Conservation (phyloP, 1,140 invertebrate species). For the Cydia strobilella region DNA sequence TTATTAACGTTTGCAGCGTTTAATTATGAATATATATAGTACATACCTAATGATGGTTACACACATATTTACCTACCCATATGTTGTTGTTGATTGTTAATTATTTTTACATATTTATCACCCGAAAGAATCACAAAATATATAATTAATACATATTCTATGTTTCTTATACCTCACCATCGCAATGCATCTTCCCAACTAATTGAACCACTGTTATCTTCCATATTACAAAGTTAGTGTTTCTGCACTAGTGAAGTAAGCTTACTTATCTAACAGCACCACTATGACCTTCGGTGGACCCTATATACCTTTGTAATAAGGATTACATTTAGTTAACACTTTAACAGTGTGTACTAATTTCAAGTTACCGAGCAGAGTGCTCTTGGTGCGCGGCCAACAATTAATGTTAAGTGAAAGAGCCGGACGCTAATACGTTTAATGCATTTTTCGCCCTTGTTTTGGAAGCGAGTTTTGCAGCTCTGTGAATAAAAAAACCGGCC, state of each 20-base stretch:
- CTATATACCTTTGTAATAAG: neutral
- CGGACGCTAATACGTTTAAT: constrained; percentile 5
- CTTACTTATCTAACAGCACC: no score
- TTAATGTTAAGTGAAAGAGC: constrained; percentile 5
- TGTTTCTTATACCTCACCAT: no score
- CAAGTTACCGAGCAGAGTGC: constrained; percentile 6
- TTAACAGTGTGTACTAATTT: neutral
- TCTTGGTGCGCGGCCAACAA: neutral
- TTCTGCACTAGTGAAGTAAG: neutral
- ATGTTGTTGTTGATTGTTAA: no score
- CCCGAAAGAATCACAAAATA: no score
- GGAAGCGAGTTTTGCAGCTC: neutral
- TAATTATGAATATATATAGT: no score
- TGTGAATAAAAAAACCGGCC: no score
- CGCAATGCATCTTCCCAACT: neutral
- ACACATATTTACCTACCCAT: no score
- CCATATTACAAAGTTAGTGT: constrained; percentile 3
- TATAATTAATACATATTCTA: no score
- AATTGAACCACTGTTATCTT: neutral
- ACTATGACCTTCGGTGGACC: neutral
- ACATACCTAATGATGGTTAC: no score
- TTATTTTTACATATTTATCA: no score
- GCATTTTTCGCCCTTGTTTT: neutral
- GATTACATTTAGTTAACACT: no score
- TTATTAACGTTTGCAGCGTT: no score